Base-by-base conservation (phyloP, 2,797 vertebrate genomes). In the Arnoldichthys spilopterus region DNA sequence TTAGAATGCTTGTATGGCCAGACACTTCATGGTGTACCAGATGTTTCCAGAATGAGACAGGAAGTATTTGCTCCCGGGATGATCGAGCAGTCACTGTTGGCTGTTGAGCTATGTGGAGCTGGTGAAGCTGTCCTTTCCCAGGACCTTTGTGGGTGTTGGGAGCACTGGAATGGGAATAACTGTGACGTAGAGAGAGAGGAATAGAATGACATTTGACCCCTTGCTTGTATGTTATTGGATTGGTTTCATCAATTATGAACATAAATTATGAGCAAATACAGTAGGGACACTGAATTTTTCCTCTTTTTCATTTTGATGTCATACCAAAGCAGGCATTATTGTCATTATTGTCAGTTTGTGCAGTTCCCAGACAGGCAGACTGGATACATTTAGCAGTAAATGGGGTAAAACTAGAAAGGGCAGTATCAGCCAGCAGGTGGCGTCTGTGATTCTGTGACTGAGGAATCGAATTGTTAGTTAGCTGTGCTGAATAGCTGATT, bases 71-170 rank as follows among this genome's bases (percentile, higher is more conserved):
- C 75, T 83, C 81, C 81, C 56, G 76, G 67, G 75, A 83, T 67
- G 63, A 79, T 69, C 34, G 26, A 73, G 77, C 74, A 22, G 22
- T 67, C 74, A 74, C 53, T 47, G 81, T 81, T 80, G 80, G 80
- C 83, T 81, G 79, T 61, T 83, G 79, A 78, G 78, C 77, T 85
- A 86, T 85, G 84, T 54, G 75, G 81, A 81, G 83, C 37, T 51
- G 77, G 61, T 90, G 87, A 88, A 86, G 89, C 90, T 91, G 90
- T 76, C 74, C 70, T 86, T 93, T 93, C 91, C 90, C 92, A 92
- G 86, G 89, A 87, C 86, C 89, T 85, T 37, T 71, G 76, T 61
- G 72, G 74, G 32, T 79, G 82, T 83, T 90, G 90, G 88, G 89
- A 90, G 88, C 83, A 30, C 32, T 18, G 22, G 79, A 77, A 45